These are phyloP conservation scores for Toxonevra muliebris DNA, from an alignment of 2,888 invertebrate genomes.

Conservation along the genomic window DNA sequence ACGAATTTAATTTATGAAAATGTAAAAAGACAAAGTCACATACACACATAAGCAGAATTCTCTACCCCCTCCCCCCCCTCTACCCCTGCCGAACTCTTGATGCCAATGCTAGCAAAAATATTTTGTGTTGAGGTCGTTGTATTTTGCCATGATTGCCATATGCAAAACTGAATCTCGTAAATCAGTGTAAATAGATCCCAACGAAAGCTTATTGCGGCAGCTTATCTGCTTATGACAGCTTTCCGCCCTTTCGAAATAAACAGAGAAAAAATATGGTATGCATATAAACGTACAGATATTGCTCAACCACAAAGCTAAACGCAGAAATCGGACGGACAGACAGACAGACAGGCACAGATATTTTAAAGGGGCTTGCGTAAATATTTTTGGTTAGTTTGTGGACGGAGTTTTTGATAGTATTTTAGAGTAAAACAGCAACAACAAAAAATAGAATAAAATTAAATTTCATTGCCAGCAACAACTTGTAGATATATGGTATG, in stretches of 20 bases:
- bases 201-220: conserved; percentile 59
- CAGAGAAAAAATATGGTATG: conserved; percentile 19
- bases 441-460: conserved; percentile 19
- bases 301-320: conserved; percentile 10
- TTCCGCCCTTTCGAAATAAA: conserved; percentile 49
- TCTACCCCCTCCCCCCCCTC: no score
- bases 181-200: conserved; percentile 46
- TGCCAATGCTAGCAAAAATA: no score
- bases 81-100: no score
- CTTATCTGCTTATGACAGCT: conserved; percentile 65
- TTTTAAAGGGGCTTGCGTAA: no score
- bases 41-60: no score
- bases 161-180: conserved; percentile 45
- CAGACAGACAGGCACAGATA: conserved; percentile 8
- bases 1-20: no score
- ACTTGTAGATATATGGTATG: conserved; percentile 32
- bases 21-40: no score
- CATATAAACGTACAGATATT: conserved; percentile 8
- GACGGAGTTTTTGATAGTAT: no score
- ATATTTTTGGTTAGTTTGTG: no score
- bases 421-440: no score
- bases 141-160: conserved; percentile 39
- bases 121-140: no score
- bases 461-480: conserved; percentile 41
- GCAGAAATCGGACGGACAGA: conserved; percentile 20